Conservation (phyloP, 2,888 invertebrate genomes). For the Sarcophaga carnaria region DNA sequence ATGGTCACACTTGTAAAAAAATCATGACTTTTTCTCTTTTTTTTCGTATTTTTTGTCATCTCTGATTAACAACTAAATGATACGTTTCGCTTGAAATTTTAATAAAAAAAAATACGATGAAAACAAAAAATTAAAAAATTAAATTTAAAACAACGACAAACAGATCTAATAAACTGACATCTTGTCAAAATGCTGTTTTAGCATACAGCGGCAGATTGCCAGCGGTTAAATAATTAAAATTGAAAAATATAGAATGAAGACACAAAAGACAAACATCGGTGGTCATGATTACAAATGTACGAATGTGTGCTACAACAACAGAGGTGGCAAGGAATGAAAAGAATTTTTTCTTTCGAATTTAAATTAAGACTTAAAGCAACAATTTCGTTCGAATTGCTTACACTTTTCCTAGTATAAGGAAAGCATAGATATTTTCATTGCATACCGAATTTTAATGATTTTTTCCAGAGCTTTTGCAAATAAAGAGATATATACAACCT, state of each 20-base stretch:
- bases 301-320: background rate
- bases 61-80: conserved; percentile 63
- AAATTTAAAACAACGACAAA: conserved; percentile 16
- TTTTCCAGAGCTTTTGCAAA: no score
- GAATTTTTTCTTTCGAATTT: background rate
- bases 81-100: conserved; percentile 48
- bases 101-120: background rate
- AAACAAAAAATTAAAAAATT: no score
- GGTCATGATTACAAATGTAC: background rate
- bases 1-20: conserved; percentile 64
- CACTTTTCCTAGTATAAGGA: no score
- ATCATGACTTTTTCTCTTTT: background rate
- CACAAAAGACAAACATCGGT: background rate
- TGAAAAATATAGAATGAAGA: background rate
- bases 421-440: no score
- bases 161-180: conserved; percentile 53
- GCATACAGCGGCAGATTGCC: conserved; percentile 20
- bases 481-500: no score
- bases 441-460: no score
- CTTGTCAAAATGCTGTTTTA: conserved; percentile 41
- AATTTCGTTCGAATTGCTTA: no score
- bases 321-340: background rate
- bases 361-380: background rate
- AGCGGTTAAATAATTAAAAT: conserved; percentile 19
- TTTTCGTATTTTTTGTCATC: background rate